Conservation (phyloP, 2,888 invertebrate genomes). For the Agonopterix alstromeriana region DNA sequence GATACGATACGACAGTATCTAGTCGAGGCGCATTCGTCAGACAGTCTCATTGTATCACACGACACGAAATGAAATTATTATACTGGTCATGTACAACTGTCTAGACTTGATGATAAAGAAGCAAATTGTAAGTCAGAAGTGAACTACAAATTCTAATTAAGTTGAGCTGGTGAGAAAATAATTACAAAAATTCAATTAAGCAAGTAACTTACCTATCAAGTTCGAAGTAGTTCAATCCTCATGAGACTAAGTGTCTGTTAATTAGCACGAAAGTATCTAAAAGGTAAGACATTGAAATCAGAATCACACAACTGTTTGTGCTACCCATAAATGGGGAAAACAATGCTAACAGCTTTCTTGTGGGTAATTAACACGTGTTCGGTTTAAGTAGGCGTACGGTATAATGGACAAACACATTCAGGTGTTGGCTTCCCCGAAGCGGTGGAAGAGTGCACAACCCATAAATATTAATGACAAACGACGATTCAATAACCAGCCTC, state of each 20-base stretch:
- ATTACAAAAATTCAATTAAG: too few relatives aligned
- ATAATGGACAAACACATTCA: slow-evolving; percentile 49
- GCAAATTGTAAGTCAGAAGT: background rate
- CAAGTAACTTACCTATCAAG: too few relatives aligned
- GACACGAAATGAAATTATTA: slow-evolving; percentile 18
- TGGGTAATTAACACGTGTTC: slow-evolving; percentile 29
- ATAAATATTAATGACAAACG: slow-evolving; percentile 73
- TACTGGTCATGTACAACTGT: slow-evolving; percentile 11
- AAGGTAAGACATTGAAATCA: too few relatives aligned
- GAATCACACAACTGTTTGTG: too few relatives aligned
- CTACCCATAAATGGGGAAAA: background rate
- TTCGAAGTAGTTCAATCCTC: too few relatives aligned
- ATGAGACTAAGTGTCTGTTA: too few relatives aligned
- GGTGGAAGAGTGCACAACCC: slow-evolving; percentile 49
- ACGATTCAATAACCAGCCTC: slow-evolving; percentile 53
- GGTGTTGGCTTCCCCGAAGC: slow-evolving; percentile 55
- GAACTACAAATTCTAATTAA: background rate
- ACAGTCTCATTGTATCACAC: slow-evolving; percentile 26
- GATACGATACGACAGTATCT: slow-evolving; percentile 34
- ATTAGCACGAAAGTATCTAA: too few relatives aligned
- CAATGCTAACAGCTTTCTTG: slow-evolving; percentile 13
- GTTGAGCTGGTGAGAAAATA: background rate
- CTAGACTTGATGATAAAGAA: slow-evolving; percentile 6
- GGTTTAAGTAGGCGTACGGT: slow-evolving; percentile 21
- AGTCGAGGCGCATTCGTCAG: slow-evolving; percentile 28